Evolutionary conservation across 2,797 vertebrate genomes (phyloP).

Genomic region (Neopelma chrysocephalum): DNA sequence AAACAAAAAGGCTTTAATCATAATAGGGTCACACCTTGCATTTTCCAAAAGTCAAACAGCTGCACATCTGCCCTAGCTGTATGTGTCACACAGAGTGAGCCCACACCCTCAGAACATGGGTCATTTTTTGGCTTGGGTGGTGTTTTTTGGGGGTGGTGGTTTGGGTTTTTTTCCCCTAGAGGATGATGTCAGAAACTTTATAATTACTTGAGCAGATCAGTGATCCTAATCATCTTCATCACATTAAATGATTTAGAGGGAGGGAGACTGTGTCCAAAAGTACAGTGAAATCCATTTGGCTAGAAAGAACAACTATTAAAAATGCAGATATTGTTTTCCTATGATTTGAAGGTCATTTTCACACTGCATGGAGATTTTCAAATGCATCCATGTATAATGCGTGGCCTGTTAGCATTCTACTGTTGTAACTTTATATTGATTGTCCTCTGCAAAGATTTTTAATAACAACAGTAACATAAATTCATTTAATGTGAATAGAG

Average conservation of each 20-base stretch:
- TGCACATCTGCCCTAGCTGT: neutral
- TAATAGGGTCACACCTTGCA: neutral
- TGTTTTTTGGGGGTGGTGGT: neutral
- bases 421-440: neutral
- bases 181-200: neutral
- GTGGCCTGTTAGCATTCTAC: neutral
- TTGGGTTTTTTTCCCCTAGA: neutral
- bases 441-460: conserved; percentile 43
- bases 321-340: conserved; percentile 29
- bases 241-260: neutral
- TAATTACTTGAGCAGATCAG: neutral
- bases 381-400: neutral
- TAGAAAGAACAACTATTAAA: neutral
- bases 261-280: neutral
- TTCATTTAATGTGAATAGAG: conserved; percentile 7
- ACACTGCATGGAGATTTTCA: neutral
- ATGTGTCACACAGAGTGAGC: neutral
- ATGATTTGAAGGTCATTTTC: conserved; percentile 46
- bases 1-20: neutral
- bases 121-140: neutral
- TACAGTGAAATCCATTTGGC: neutral
- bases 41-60: neutral
- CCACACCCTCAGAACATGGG: neutral
- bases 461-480: conserved; percentile 15
- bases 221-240: neutral